These are phyloP conservation scores for Pseudomugil tenellus DNA, from an alignment of 2,797 vertebrate genomes.

Conservation along the genomic window DNA sequence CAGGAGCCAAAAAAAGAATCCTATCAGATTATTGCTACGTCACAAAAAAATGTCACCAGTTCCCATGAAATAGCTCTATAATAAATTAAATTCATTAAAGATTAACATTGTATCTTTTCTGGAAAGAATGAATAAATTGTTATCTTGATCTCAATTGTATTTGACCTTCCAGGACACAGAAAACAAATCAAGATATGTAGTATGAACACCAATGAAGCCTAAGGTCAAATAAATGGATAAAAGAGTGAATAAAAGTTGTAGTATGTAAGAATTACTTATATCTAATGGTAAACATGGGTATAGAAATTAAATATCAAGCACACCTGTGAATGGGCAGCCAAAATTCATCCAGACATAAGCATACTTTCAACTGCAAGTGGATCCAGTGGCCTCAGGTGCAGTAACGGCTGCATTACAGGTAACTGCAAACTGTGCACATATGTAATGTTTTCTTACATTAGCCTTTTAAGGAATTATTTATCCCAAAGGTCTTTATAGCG, in stretches of 20 bases:
- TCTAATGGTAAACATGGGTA: too few species aligned
- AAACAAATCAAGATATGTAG: background rate
- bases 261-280: too few species aligned
- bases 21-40: slow-evolving; percentile 38
- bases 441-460: background rate
- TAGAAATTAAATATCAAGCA: too few species aligned
- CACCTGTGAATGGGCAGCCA: too few species aligned
- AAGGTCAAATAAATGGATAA: background rate
- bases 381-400: background rate
- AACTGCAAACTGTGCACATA: background rate
- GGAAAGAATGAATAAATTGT: slow-evolving; percentile 5
- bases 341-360: too few species aligned
- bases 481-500: background rate
- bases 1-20: slow-evolving; percentile 15
- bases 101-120: background rate
- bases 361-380: too few species aligned
- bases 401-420: background rate
- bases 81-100: background rate
- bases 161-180: background rate
- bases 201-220: background rate
- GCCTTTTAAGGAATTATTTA: background rate
- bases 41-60: slow-evolving; percentile 19
- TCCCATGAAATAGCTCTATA: slow-evolving; percentile 5
- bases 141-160: background rate
- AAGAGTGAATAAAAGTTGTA: background rate